Evolutionary conservation across 2,797 vertebrate species (phyloP), one percentile per base, ranked within the genome.

Genomic region (Sebastiscus tertius): DNA sequence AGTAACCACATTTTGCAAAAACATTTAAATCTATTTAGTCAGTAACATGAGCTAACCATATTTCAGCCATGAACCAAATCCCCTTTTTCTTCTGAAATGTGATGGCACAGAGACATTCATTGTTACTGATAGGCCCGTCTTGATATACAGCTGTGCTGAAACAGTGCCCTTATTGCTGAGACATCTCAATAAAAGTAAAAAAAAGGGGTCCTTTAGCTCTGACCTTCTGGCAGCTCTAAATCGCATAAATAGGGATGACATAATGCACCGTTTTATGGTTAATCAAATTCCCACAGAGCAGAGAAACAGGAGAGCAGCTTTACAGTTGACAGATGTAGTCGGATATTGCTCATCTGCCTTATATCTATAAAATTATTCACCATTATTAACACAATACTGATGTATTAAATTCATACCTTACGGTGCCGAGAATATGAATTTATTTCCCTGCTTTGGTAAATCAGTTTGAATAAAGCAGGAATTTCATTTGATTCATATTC

Each of bases 251-350:
- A 95, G 92, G 90, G 90, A 85, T 94, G 93, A 93, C 95, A 95
- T 95, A 95, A 96, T 94, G 93, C 91, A 90, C 84, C 81, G 74
- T 95, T 96, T 96, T 95, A 96, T 93, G 89, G 91, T 92, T 93
- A 94, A 96, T 95, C 93, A 93, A 93, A 96, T 96, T 96, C 93
- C 92, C 93, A 94, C 91, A 81, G 92, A 93, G 84, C 82, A 92
- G 87, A 92, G 88, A 86, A 90, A 87, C 71, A 77, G 87, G 83
- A 91, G 62, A 84, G 82, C 80, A 75, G 89, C 82, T 80, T 86
- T 78, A 75, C 82, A 88, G 89, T 86, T 82, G 90, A 93, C 92
- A 94, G 92, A 95, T 94, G 91, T 86, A 89, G 81, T 56, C 1
- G 62, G 79, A 74, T 77, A 84, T 85, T 83, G 72, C 92, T 92